Base-by-base conservation (phyloP, 2,113 vertebrate genomes). In the Chionis minor region DNA sequence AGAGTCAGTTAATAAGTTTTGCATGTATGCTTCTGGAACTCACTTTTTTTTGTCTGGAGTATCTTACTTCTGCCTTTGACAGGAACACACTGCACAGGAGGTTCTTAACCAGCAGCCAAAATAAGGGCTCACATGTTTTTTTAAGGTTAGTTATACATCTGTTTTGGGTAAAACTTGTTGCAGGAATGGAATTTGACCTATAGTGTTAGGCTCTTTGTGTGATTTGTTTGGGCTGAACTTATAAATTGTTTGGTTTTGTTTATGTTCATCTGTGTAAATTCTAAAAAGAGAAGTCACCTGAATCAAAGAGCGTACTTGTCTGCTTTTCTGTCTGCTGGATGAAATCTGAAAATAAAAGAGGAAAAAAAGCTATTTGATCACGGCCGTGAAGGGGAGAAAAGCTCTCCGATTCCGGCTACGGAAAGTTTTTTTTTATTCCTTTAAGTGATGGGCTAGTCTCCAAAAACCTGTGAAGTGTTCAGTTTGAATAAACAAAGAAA, bases 381-480 rank as follows among this genome's bases (percentile, higher is more conserved):
- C 9, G 12, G 40, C 62, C 5, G 0, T 62, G 82, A 90, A 88
- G 63, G 78, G 93, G 62, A 83, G 51, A 94, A 94, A 91, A 91
- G 58, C 54, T 70, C 32, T 95, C 49, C 1, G 0, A 82, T 95
- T 95, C 35, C 0, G n/a, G 19, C 20, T 90, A 81, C 74, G 90
- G 91, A 94, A 90, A 81, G 15, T 59, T 94, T 94, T 88, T 88
- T 91, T 45, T 79, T 91, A 93, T 52, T 95, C 63, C 58, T 94
- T 90, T 69, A 88, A 86, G 89, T 83, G 79, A 94, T 94, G 93
- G 94, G 94, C 96, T 88, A 44, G 45, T 86, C 71, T 97, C 96
- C 97, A 97, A 96, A 96, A 97, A 86, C 87, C 84, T 93, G 58
- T 95, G 89, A 91, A 88, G 86, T 95, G 84, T 96, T 97, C 93